These are phyloP conservation scores for Gari tellinella DNA, from an alignment of 2,888 invertebrate genomes.

Conservation along the genomic window DNA sequence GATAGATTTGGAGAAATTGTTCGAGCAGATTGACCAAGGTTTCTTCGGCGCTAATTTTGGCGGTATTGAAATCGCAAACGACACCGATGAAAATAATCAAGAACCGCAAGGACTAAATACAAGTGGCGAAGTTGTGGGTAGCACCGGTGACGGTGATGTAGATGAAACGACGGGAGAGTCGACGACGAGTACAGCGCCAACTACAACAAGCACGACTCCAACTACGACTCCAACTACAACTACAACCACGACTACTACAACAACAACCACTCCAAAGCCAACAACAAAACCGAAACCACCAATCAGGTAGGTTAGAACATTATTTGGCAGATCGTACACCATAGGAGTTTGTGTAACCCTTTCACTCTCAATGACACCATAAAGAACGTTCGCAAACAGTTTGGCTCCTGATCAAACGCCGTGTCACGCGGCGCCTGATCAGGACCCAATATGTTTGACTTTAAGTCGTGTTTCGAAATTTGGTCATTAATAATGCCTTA, in stretches of 20 bases:
- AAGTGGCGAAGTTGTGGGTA: not conserved
- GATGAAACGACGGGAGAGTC: not conserved
- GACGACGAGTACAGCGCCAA: slow-evolving; percentile 12
- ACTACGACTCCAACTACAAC: slow-evolving; percentile 25
- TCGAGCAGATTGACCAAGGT: slow-evolving; percentile 25
- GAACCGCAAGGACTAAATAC: no score
- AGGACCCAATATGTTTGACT: no score
- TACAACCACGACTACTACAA: slow-evolving; percentile 18
- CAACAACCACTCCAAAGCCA: slow-evolving; percentile 12
- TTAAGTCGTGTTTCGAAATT: no score
- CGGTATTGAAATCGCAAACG: not conserved
- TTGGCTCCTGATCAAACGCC: no score
- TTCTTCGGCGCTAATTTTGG: slow-evolving; percentile 5
- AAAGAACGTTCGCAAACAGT: no score
- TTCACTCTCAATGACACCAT: no score
- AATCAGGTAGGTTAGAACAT: no score
- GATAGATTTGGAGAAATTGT: slow-evolving; percentile 43
- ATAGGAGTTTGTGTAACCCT: no score
- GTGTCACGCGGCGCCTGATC: no score
- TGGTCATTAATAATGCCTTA: no score
- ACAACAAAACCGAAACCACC: slow-evolving; percentile 15
- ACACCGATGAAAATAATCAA: not conserved
- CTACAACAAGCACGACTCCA: slow-evolving; percentile 9
- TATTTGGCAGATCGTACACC: no score
- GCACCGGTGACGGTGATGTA: not conserved